Evolutionary conservation across 35 echinoderm and acorn worm genomes (phyloP), one percentile per base, ranked within the genome.

Genomic region (Ptychodera flava): DNA sequence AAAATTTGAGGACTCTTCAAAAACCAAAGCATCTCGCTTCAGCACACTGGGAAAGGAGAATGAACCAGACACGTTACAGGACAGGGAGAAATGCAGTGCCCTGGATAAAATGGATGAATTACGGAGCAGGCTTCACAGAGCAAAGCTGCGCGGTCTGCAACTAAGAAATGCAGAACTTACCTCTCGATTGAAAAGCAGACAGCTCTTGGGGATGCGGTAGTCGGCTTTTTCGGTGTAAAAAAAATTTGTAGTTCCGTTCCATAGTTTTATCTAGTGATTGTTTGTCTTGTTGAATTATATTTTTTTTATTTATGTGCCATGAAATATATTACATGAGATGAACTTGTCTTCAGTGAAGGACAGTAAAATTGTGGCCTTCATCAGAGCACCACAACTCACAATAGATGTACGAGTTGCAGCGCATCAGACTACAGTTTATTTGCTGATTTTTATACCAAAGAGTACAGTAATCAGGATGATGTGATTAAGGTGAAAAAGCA

Each of bases 141-240:
- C 95, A 0, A 97, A 97, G 33, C 35, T 94, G 33, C 89, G 95
- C 78, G 81, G 92, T n/a, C 79, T 86, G 12, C 92, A 92, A 31
- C 78, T 97, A 28, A 88, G 89, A 16, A 88, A 97, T 33, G 80
- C 80, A 32, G 95, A 97, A 84, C 29, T 77, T 31, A 84, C 90
- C 35, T 87, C 95, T 1, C 91, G 90, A 75, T 83, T 86, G 15
- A 97, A 93, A 52, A 97, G 95, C 85, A 97, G 93, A 85, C 90
- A 92, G 37, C 34, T 97, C 29, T 81, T 97, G 32, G 91, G 89
- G 33, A 97, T 92, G 94, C 82, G 90, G 77, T 95, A 89, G 35
- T 28, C 6, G 28, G 36, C 1, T 15, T n/a, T 1, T 37, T 0
- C 16, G 6, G 1, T 35, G 15, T 81, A 1, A 33, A 34, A 80